Evolutionary conservation across 2,888 invertebrate species (phyloP), one percentile per base, ranked within the genome.

Genomic region (Sturmia bella): DNA sequence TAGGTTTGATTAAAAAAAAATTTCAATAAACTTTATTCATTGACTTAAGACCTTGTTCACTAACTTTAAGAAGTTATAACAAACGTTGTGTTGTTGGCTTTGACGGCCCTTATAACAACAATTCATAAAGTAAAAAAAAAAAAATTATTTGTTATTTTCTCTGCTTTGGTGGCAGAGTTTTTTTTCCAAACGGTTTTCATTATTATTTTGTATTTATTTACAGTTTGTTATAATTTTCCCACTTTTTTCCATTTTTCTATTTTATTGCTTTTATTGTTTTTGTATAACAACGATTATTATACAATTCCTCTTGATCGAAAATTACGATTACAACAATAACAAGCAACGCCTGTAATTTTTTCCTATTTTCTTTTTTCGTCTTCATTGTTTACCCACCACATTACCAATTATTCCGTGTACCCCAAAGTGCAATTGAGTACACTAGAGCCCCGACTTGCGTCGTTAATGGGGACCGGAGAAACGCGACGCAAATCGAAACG

Each of bases 281-380:
- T 74, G 17, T 83, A 82, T 80, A 77, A 78, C 76, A 83, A 81
- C 82, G 84, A 75, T 84, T 85, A 83, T 85, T 84, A 83, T 77
- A 82, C 78, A 81, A 79, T 84, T 85, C 82, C 73, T 84, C 69
- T 75, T 83, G 85, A 85, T 85, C 85, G 85, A 84, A 85, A 85
- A 85, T 85, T 85, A 85, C 84, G 85, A 85, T 85, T 84, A 78
- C 83, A 73, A 81, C 68, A 72, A 77, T 81, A 81, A 77, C 57
- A 48, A 70, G 68, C 63, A 69, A 81, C 81, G 81, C 77, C 77
- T 81, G 41, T 27, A 61, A 7, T 56, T 76, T 59, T 12, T 59
- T 43, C 19, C 48, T 32, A 59, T 6, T 59, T 75, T 57, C 7
- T 56, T 41, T 37, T 76, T 54, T 45, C 43, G 45, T 9, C 41